phyloP scores from a whole-genome alignment of 2,797 vertebrate species.

The Anisognathus igniventris region DNA sequence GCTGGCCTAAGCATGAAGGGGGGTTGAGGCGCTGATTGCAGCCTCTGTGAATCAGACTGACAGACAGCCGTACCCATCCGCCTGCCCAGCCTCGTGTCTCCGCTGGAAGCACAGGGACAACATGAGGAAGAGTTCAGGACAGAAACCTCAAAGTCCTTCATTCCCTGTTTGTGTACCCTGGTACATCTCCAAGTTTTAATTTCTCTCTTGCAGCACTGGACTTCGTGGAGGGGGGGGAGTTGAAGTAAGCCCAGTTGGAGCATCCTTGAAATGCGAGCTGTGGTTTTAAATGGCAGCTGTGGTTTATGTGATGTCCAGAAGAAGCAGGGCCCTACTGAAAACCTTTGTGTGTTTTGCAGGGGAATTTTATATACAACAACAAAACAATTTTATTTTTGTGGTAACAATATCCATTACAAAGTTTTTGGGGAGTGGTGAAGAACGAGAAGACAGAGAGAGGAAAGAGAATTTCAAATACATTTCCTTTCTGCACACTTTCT shows the following conservation, averaged over 20 bases:
- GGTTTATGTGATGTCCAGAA: not conserved
- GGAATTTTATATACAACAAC: not conserved
- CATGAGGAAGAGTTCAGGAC: fast-evolving
- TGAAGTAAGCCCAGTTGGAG: not conserved
- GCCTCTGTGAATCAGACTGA: not conserved
- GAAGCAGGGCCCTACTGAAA: not conserved
- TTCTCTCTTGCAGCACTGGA: not conserved
- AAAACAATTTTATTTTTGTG: not conserved
- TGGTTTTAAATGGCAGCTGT: not conserved
- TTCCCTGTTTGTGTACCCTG: not conserved
- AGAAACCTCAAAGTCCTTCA: not conserved
- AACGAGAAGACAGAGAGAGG: not conserved
- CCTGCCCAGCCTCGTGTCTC: not conserved
- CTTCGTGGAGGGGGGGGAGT: not conserved
- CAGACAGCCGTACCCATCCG: fast-evolving
- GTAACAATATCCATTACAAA: not conserved
- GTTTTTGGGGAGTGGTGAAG: constrained; percentile 1
- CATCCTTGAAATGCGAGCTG: not conserved
- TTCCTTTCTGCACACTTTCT: not conserved
- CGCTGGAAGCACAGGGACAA: fast-evolving
- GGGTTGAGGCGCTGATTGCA: not conserved
- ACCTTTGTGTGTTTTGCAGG: not conserved
- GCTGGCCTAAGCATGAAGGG: not conserved
- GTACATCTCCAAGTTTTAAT: not conserved
- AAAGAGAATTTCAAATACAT: not conserved